Evolutionary conservation across 2,888 invertebrate genomes (phyloP), one percentile per base, ranked within the genome.

Genomic region (Drosophila phalerata): DNA sequence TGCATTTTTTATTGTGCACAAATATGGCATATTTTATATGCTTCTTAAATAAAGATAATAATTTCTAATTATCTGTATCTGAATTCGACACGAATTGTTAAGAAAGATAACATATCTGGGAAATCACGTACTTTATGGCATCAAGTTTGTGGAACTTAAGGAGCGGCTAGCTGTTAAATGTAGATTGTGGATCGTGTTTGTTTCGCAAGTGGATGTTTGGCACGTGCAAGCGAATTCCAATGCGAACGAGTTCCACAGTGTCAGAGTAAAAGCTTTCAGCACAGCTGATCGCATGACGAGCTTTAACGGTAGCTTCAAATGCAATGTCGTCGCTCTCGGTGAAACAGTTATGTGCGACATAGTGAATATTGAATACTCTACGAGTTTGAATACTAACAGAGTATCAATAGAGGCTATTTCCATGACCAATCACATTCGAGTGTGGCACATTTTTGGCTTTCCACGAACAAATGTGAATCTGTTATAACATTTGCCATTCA

Each of bases 241-340:
- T 25, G 51, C 57, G 65, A 58, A 73, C 70, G 48, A 37, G 48
- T 45, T 82, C 76, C 72, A 49, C 49, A 32, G 57, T 48, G 45
- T 48, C 45, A 58, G n/a, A 49, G 25, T 15, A 10, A 52, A 60
- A 77, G 77, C 72, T 73, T 57, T 60, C 5, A 34, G 11, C 19
- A 8, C 78, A 64, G 63, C 73, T 68, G 75, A 64, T 78, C 57
- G 62, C 45, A 22, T 48, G 48, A n/a, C 55, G 38, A 76, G 78
- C 75, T 75, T 75, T 73, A 73, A 60, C 43, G 52, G 45, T 38
- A 38, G n/a, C 74, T 74, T 72, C 22, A 34, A 40, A 28, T 58
- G 55, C 66, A 60, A 40, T 56, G 22, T 28, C 30, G 17, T 48
- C 13, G 55, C 43, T 43, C 19, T 51, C 48, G 34, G 32, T 19